Base-by-base conservation (phyloP, 1,140 invertebrate genomes). In the Protaetia brevitarsis region DNA sequence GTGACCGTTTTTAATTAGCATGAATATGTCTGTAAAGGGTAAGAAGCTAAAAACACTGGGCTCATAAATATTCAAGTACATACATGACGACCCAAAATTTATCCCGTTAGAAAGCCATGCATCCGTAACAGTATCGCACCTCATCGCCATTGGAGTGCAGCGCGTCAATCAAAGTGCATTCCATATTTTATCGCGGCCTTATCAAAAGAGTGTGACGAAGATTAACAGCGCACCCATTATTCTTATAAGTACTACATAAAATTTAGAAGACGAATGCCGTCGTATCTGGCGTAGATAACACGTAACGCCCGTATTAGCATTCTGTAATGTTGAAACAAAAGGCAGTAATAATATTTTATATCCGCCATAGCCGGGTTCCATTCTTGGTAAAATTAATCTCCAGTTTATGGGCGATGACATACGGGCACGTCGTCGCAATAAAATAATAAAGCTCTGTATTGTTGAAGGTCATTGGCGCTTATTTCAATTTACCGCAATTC, bases 401-500 rank as follows among this genome's bases (percentile, higher is more conserved):
- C 6, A 51, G 21, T 23, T 51, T 23, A 23, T 26, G 16, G 41
- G 6, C 26, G 19, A 19, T 45, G 16, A 21, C 11, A 19, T 51
- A 51, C 13, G 19, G n/a, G 5, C 26, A 51, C 3, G 41, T 23
- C 6, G 7, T 19, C 19, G 11, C 26, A 51, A 51, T 51, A 23
- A 51, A 51, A 51, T 51, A 51, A 51, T 51, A 51, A 51, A 51
- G 41, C 41, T 51, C 2, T 16, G 41, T 0, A 51, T 51, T 51
- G 41, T 51, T 23, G 41, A 51, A 51, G 41, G 41, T 51, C 41
- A 51, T 51, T 51, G 41, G 6, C 41, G 41, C 16, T 7, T 23
- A 51, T 51, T 51, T 51, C 41, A 51, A 51, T 51, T 51, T 51
- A 51, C 21, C 11, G 2, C 26, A 19, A 51, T 51, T 26, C 19